Percentiles rank a stretch among this genome's conserved stretches.
These are phyloP conservation scores for Sarcoramphus papa DNA, from an alignment of 2,797 vertebrate species.

Conservation along the genomic window DNA sequence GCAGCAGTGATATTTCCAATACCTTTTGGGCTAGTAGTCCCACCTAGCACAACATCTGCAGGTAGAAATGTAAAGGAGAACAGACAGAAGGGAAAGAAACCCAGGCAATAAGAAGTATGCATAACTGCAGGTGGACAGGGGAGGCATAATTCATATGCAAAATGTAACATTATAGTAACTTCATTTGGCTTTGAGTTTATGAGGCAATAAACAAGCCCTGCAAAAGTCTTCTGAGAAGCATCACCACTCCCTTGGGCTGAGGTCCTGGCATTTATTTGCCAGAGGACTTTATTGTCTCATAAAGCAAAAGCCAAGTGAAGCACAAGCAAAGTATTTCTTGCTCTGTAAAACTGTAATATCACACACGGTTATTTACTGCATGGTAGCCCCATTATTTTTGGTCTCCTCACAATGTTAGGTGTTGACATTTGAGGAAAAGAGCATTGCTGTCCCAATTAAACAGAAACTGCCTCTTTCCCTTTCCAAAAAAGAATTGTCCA, in stretches of 20 bases:
- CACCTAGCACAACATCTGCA: neutral
- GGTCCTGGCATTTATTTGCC: slow-evolving; percentile 67
- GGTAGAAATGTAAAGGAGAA: neutral
- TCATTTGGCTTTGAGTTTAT: slow-evolving; percentile 67
- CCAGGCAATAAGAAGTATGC: neutral
- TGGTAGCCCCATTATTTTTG: slow-evolving; percentile 5
- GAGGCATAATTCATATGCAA: slow-evolving; percentile 58
- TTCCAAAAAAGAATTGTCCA: neutral
- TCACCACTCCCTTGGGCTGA: slow-evolving; percentile 54
- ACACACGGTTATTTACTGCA: slow-evolving; percentile 41
- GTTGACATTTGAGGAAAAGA: slow-evolving; percentile 10
- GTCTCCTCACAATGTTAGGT: neutral
- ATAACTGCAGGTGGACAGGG: neutral
- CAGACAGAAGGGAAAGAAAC: neutral
- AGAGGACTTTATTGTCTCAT: slow-evolving; percentile 69
- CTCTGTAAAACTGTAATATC: slow-evolving; percentile 30
- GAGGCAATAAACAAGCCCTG: slow-evolving; percentile 53
- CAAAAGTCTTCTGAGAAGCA: slow-evolving; percentile 58
- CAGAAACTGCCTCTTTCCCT: neutral
- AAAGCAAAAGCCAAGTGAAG: slow-evolving; percentile 67
- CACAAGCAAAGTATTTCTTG: slow-evolving; percentile 59
- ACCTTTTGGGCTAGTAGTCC: neutral
- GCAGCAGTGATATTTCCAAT: neutral
- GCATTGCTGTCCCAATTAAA: neutral
- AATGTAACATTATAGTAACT: slow-evolving; percentile 57